These are phyloP conservation scores for Myotis pilosus DNA, from an alignment of 2,797 vertebrate genomes.

Conservation along the genomic window DNA sequence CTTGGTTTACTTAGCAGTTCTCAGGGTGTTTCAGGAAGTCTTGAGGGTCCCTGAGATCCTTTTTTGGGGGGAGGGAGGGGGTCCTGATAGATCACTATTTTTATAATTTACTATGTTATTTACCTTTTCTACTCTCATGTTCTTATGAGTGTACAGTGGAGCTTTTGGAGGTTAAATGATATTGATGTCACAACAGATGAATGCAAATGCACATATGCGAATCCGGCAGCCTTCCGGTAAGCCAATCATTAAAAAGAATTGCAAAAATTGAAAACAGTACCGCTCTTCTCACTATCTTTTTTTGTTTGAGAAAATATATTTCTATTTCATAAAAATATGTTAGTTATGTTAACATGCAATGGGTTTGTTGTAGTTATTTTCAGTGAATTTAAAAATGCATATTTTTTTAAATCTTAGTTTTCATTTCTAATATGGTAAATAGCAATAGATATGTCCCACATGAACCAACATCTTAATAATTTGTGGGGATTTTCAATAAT, in stretches of 20 bases:
- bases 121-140: background rate
- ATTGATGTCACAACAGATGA: background rate
- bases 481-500: background rate
- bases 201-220: background rate
- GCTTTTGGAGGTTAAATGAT: background rate
- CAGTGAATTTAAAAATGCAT: background rate
- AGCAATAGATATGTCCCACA: background rate
- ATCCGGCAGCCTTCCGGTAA: background rate
- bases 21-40: background rate
- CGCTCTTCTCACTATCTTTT: background rate
- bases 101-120: background rate
- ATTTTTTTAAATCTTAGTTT: background rate
- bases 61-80: background rate
- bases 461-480: background rate
- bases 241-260: background rate
- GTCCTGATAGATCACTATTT: background rate
- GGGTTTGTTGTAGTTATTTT: conserved; percentile 1
- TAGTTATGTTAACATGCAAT: background rate
- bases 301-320: background rate
- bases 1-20: background rate
- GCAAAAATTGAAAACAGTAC: conserved; percentile 19
- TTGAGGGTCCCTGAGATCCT: background rate
- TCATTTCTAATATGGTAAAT: background rate
- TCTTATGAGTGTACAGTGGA: background rate
- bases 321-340: background rate